Evolutionary conservation across 2,797 vertebrate species (phyloP).

Genomic region (Catamblyrhynchus diadema): DNA sequence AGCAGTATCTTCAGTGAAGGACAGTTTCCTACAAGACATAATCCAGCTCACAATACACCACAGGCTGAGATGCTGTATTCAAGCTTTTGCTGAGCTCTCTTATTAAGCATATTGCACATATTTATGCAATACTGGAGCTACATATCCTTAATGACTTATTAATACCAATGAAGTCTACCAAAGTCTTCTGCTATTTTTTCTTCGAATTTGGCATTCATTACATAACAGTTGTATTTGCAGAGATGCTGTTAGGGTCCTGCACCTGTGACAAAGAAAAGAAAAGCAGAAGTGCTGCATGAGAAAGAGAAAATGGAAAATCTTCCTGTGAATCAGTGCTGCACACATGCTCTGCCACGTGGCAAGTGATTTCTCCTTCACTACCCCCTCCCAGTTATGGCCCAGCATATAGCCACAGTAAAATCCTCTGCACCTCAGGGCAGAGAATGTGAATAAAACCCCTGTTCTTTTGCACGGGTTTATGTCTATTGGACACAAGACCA

Average conservation of each 20-base stretch:
- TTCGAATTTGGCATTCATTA: background rate
- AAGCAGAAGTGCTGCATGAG: background rate
- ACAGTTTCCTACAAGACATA: background rate
- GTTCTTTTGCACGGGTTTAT: background rate
- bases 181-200: background rate
- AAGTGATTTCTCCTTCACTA: background rate
- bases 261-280: background rate
- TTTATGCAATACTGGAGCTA: background rate
- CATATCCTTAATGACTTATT: background rate
- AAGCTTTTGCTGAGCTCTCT: background rate
- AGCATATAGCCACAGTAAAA: background rate
- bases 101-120: background rate
- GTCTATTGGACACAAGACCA: background rate
- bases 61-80: background rate
- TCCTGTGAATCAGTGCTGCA: background rate
- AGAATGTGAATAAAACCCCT: background rate
- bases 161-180: background rate
- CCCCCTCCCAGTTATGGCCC: background rate
- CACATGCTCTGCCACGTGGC: background rate
- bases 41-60: background rate
- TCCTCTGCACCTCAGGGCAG: background rate
- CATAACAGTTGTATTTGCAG: background rate
- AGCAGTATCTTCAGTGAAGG: background rate
- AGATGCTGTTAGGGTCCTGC: background rate
- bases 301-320: background rate